phyloP scores from a whole-genome alignment of 1,140 invertebrate species.

The Drosophila seguyi region DNA sequence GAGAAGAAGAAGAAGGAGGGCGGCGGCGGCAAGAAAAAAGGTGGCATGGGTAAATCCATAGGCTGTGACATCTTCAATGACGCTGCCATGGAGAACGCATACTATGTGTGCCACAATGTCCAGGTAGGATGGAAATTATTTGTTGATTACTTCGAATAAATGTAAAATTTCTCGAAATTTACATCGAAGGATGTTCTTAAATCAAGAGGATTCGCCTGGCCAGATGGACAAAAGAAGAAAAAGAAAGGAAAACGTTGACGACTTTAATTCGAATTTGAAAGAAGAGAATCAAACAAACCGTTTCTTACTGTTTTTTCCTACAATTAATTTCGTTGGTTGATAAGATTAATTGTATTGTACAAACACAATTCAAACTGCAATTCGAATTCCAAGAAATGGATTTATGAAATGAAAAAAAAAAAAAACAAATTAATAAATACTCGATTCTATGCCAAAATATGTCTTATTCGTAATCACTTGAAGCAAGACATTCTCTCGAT shows the following conservation, averaged over 20 bases:
- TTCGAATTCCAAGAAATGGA: background rate
- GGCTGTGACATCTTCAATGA: slow-evolving; percentile 93
- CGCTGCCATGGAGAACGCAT: slow-evolving; percentile 95
- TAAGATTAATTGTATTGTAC: background rate
- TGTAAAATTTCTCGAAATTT: background rate
- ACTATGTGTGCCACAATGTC: slow-evolving; percentile 94
- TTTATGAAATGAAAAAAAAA: background rate
- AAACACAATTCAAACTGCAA: background rate
- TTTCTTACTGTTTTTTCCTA: background rate
- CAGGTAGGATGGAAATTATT: slow-evolving; percentile 87
- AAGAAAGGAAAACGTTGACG: slow-evolving; percentile 87
- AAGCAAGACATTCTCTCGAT: slow-evolving; percentile 45
- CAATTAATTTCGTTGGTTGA: background rate
- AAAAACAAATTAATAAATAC: background rate
- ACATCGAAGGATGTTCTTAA: slow-evolving; percentile 85
- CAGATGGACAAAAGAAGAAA: slow-evolving; percentile 92
- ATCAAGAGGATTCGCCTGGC: slow-evolving; percentile 93
- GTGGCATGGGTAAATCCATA: slow-evolving; percentile 88
- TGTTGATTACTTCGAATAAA: background rate
- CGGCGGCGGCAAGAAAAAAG: slow-evolving; percentile 86
- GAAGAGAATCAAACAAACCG: too few species aligned
- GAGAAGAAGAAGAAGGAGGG: slow-evolving; percentile 86
- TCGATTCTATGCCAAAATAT: background rate
- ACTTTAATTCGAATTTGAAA: background rate
- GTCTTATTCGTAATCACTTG: slow-evolving; percentile 7